Percentiles rank a stretch among this genome's conserved stretches.
phyloP scores from a whole-genome alignment of 1,140 invertebrate genomes.

The Leguminivora glycinivorella region DNA sequence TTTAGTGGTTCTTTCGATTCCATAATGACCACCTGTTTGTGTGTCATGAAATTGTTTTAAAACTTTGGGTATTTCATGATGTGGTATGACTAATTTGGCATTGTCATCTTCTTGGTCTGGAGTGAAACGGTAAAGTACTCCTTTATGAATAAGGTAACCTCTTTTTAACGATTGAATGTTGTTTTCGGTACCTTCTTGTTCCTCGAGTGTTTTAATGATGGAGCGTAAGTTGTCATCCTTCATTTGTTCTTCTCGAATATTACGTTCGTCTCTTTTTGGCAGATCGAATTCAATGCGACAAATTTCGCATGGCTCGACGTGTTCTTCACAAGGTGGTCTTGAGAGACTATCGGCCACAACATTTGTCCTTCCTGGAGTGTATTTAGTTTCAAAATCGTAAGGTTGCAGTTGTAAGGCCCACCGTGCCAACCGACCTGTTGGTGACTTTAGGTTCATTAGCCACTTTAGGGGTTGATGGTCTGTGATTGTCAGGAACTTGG shows the following conservation, averaged over 20 bases:
- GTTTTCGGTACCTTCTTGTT: conserved; percentile 44
- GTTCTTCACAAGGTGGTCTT: conserved; percentile 30
- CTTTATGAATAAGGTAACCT: conserved; percentile 41
- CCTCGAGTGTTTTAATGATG: conserved; percentile 40
- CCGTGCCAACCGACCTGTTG: conserved; percentile 49
- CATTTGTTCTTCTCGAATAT: conserved; percentile 38
- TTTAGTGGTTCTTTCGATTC: conserved; percentile 41
- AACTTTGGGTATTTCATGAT: conserved; percentile 20
- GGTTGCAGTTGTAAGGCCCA: conserved; percentile 53
- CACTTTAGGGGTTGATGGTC: conserved; percentile 75
- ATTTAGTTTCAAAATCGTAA: conserved; percentile 41
- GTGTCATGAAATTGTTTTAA: conserved; percentile 45
- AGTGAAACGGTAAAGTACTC: conserved; percentile 42
- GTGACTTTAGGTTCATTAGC: conserved; percentile 67
- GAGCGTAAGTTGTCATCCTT: too few species aligned
- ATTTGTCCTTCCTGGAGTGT: conserved; percentile 50
- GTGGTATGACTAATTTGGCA: conserved; percentile 27
- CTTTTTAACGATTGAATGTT: conserved; percentile 35
- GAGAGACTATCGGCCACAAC: conserved; percentile 50
- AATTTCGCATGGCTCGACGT: conserved; percentile 29
- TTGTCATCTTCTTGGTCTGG: not conserved
- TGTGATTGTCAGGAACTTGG: conserved; percentile 53
- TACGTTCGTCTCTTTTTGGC: conserved; percentile 29
- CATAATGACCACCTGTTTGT: conserved; percentile 42
- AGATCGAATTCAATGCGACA: conserved; percentile 37